Base-by-base conservation (phyloP, 2,888 invertebrate species). In the Chromoteleia sp. region DNA sequence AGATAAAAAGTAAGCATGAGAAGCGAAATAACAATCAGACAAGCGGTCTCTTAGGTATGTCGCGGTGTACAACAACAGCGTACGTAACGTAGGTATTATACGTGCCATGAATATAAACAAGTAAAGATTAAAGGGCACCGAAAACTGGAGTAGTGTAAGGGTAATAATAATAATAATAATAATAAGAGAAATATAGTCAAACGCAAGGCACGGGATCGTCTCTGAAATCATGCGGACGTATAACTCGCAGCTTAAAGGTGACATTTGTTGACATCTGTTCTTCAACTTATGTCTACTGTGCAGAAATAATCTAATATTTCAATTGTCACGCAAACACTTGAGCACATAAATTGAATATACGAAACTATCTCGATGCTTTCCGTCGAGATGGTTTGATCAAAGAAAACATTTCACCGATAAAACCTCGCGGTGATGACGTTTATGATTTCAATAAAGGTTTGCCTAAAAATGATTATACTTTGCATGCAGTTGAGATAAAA, bases 191-290 rank as follows among this genome's bases (percentile, higher is more conserved):
- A n/a, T n/a, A n/a, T n/a, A n/a, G n/a, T n/a, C 70, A 36, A 14
- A 54, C 68, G 43, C 48, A 10, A 59, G 61, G 21, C 52, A 61
- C 48, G 15, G 14, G 54, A 63, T 74, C 63, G 33, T 45, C 73
- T 30, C 41, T 39, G 30, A 63, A 74, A 63, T 74, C 73, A 74
- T 74, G 73, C 73, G 63, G 63, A 74, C 61, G 61, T 59, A 73
- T 61, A 73, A n/a, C n/a, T n/a, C 50, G 43, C 21, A 52, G 52
- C 52, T 41, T 39, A 33, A 63, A 61, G 61, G 36, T 63, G 73
- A 74, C 63, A 56, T 50, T 54, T 45, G 63, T 56, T 33, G 45
- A 56, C 36, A n/a, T 36, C n/a, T 36, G 70, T 58, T n/a, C 48
- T 30, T 14, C 43, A 10, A n/a, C 33, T 19, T 45, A 54, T 56